Conservation (phyloP, 1,140 invertebrate species). For the Homarus americanus region DNA sequence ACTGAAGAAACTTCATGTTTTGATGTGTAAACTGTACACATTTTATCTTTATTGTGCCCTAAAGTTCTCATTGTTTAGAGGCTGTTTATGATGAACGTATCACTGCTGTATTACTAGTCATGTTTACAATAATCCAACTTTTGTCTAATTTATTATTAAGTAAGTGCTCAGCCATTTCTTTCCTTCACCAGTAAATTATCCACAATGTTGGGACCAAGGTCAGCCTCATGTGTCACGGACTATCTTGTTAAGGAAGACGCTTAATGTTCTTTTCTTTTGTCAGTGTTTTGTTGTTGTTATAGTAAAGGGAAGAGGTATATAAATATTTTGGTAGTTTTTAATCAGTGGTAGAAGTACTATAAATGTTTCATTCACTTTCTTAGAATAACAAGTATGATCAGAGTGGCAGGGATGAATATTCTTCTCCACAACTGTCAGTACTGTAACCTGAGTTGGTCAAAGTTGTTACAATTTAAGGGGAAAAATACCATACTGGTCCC, state of each 20-base stretch:
- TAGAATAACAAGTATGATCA: too few relatives aligned
- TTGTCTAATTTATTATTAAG: background rate
- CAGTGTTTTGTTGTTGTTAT: too few relatives aligned
- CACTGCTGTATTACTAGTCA: slow-evolving; percentile 11
- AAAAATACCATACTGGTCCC: too few relatives aligned
- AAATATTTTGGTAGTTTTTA: too few relatives aligned
- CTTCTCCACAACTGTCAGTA: too few relatives aligned
- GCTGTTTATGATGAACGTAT: background rate
- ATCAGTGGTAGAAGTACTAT: too few relatives aligned
- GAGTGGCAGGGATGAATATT: too few relatives aligned
- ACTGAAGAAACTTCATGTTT: background rate
- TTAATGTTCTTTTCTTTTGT: background rate
- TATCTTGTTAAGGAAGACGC: background rate
- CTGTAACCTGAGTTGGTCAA: too few relatives aligned
- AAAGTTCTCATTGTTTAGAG: background rate
- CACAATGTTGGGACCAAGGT: background rate
- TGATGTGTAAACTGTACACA: background rate
- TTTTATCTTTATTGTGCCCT: background rate
- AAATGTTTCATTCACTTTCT: too few relatives aligned
- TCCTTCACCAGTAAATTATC: background rate
- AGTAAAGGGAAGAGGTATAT: too few relatives aligned
- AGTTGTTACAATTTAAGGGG: too few relatives aligned
- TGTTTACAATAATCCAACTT: background rate
- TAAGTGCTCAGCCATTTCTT: background rate
- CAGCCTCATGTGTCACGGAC: background rate